A percentile compares a stretch with the other conserved stretches of the same genome.
Conservation (phyloP, 1,140 invertebrate genomes). For the Steinernema khuongi region DNA sequence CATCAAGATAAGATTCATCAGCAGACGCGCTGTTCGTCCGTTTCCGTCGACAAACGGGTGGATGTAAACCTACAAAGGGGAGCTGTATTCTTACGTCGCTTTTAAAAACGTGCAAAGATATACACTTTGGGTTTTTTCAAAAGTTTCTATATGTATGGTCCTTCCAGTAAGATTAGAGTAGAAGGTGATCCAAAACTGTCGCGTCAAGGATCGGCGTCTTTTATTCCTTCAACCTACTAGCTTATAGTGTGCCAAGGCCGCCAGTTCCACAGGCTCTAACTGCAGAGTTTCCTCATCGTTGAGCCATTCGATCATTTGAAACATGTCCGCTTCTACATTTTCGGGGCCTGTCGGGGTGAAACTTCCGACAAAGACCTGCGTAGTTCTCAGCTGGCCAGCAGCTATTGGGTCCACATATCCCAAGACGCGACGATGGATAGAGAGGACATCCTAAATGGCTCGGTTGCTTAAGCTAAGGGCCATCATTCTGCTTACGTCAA, state of each 20-base stretch:
- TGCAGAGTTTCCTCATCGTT: slow-evolving; percentile 76
- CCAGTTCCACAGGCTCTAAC: slow-evolving; percentile 82
- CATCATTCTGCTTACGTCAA: slow-evolving; percentile 31
- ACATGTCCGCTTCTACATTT: slow-evolving; percentile 77
- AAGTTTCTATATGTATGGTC: no score
- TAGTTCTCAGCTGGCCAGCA: slow-evolving; percentile 61
- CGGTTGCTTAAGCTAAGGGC: slow-evolving; percentile 66
- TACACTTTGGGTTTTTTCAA: no score
- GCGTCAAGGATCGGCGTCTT: no score
- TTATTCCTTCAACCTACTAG: slow-evolving; percentile 65
- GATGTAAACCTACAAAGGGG: slow-evolving; percentile 48
- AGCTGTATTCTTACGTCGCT: no score
- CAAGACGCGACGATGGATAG: slow-evolving; percentile 83
- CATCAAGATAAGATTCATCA: slow-evolving; percentile 97
- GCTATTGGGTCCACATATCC: slow-evolving; percentile 72
- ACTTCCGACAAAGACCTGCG: slow-evolving; percentile 54
- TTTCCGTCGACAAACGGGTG: slow-evolving; percentile 67
- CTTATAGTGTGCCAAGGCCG: slow-evolving; percentile 90
- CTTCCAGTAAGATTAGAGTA: no score
- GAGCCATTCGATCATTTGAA: slow-evolving; percentile 78
- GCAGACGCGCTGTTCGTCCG: slow-evolving; percentile 81
- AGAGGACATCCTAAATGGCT: slow-evolving; percentile 77
- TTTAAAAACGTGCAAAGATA: no score
- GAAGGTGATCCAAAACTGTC: no score
- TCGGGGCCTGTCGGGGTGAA: slow-evolving; percentile 64